Percentiles rank a stretch among this genome's conserved stretches.
Conservation (phyloP, 2,797 vertebrate genomes). For the Sylvia borin region DNA sequence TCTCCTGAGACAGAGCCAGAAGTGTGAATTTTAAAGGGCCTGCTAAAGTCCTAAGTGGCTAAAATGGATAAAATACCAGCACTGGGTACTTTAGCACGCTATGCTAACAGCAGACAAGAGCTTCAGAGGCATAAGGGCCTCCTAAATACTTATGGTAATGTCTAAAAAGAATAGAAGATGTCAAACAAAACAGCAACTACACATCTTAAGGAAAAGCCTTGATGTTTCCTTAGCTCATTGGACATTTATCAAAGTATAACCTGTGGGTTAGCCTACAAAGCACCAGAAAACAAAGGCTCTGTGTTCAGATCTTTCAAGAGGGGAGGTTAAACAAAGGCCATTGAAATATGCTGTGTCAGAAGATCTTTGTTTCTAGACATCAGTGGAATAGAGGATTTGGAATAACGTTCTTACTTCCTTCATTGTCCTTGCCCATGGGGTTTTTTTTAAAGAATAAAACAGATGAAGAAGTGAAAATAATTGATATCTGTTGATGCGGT, state of each 20-base stretch:
- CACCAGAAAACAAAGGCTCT: constrained; percentile 46
- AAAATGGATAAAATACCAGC: constrained; percentile 14
- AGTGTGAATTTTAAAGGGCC: constrained; percentile 20
- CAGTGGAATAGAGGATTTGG: constrained; percentile 43
- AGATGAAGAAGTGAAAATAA: background rate
- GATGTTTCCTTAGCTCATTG: constrained; percentile 45
- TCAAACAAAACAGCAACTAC: constrained; percentile 29
- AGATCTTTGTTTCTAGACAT: constrained; percentile 46
- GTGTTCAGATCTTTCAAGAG: constrained; percentile 29
- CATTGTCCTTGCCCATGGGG: constrained; percentile 4
- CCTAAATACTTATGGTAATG: constrained; percentile 31
- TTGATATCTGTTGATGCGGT: background rate
- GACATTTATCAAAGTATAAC: constrained; percentile 67
- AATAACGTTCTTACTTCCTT: constrained; percentile 16
- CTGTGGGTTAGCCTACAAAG: constrained; percentile 60
- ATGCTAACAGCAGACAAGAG: background rate
- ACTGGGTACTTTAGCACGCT: background rate
- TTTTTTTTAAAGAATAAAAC: background rate
- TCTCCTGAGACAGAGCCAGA: background rate
- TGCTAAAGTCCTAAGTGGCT: background rate
- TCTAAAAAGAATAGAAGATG: constrained; percentile 29
- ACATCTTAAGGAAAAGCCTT: constrained; percentile 26
- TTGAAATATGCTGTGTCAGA: constrained; percentile 40
- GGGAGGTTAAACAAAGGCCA: constrained; percentile 62
- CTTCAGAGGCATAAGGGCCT: background rate